Evolutionary conservation across 2,888 invertebrate genomes (phyloP).

Genomic region (Drosophila ustulata): DNA sequence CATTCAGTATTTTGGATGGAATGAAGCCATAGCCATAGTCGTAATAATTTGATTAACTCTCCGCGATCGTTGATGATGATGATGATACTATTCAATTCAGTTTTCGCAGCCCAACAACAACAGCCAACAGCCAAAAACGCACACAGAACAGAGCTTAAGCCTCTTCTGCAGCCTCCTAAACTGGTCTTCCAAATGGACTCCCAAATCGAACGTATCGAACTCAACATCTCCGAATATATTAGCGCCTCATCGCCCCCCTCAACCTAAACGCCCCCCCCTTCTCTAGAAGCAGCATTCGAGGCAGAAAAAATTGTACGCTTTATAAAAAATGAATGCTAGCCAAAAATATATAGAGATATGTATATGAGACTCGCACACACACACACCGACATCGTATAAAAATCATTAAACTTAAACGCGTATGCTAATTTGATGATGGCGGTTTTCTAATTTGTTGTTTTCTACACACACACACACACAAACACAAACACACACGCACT

Average conservation of each 20-base stretch:
- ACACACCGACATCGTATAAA: conserved; percentile 33
- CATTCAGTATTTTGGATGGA: conserved; percentile 20
- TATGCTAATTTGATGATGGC: conserved; percentile 78
- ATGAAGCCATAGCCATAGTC: conserved; percentile 28
- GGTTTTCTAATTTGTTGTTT: conserved; percentile 72
- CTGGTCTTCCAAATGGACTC: conserved; percentile 57
- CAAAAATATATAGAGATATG: conserved; percentile 21
- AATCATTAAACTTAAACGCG: conserved; percentile 73
- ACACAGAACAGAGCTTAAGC: neutral
- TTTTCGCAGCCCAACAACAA: conserved; percentile 18
- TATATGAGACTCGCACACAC: conserved; percentile 22
- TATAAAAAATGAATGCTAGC: conserved; percentile 64
- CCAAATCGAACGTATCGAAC: conserved; percentile 51
- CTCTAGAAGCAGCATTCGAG: conserved; percentile 24
- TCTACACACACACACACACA: conserved; percentile 33
- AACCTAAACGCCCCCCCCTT: conserved; percentile 1
- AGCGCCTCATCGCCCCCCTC: conserved; percentile 46
- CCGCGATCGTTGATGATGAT: conserved; percentile 5
- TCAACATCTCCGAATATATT: conserved; percentile 61
- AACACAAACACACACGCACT: conserved; percentile 12
- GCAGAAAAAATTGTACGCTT: conserved; percentile 56
- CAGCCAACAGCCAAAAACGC: neutral
- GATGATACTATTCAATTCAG: conserved; percentile 31
- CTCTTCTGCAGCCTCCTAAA: conserved; percentile 39
- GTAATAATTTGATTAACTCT: conserved; percentile 41